A percentile compares a stretch with the other conserved stretches of the same genome.
Conservation (phyloP, 2,113 vertebrate genomes). For the Anolis carolinensis region DNA sequence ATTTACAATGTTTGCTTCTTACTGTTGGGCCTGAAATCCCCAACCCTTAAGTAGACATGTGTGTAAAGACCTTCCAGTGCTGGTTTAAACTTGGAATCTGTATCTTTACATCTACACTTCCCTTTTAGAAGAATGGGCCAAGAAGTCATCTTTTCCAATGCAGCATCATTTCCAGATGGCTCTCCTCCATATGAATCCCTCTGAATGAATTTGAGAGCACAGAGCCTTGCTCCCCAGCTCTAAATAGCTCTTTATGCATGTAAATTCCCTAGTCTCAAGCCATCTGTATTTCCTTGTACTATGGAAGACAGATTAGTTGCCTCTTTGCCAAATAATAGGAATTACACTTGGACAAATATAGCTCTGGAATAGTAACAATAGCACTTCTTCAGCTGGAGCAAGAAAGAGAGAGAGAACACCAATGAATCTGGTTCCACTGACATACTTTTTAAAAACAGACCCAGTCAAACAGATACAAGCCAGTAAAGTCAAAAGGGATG, state of each 20-base stretch:
- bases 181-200: background rate
- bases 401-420: background rate
- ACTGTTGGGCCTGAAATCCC: background rate
- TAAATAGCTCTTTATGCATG: rapidly evolving
- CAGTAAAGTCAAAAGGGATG: background rate
- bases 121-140: background rate
- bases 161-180: constrained; percentile 18
- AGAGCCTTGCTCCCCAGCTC: background rate
- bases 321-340: background rate
- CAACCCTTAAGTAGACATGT: background rate
- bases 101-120: background rate
- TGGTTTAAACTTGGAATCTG: background rate
- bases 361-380: background rate
- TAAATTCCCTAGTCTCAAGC: background rate
- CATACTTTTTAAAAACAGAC: background rate
- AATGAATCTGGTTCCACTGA: background rate
- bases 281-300: background rate
- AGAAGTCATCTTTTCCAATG: background rate
- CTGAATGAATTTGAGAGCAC: background rate
- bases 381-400: constrained; percentile 4
- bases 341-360: constrained; percentile 7
- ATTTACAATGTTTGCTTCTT: background rate
- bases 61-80: background rate
- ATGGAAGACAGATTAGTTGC: background rate
- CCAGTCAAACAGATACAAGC: background rate